These are phyloP conservation scores for Drosophila subquinaria DNA, from an alignment of 2,888 invertebrate genomes.

Conservation along the genomic window DNA sequence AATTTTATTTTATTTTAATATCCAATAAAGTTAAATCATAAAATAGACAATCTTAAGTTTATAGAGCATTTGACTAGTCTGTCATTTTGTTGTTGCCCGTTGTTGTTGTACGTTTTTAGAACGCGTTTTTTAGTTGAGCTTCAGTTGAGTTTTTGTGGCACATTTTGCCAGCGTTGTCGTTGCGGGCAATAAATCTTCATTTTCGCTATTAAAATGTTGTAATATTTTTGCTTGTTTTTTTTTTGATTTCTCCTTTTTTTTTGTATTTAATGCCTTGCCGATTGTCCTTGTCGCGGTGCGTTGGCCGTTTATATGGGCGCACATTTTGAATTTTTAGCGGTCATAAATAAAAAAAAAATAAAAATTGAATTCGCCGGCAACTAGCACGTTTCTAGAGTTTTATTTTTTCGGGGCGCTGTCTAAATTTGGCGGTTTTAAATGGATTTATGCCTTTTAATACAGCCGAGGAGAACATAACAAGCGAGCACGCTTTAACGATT, in stretches of 20 bases:
- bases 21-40: not conserved
- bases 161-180: constrained; percentile 55
- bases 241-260: constrained; percentile 16
- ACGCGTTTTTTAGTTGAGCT: constrained; percentile 60
- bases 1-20: not conserved
- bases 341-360: constrained; percentile 62
- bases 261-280: constrained; percentile 54
- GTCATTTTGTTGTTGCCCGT: not conserved
- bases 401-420: constrained; percentile 36
- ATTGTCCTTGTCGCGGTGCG: constrained; percentile 54
- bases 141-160: constrained; percentile 55
- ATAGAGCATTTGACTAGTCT: constrained; percentile 17
- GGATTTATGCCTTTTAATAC: constrained; percentile 53
- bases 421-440: constrained; percentile 62
- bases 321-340: constrained; percentile 54
- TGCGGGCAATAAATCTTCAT: constrained; percentile 77
- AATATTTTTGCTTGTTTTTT: constrained; percentile 61
- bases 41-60: not conserved
- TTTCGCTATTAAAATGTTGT: constrained; percentile 80
- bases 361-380: constrained; percentile 61
- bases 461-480: constrained; percentile 17
- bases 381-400: constrained; percentile 45
- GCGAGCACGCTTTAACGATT: constrained; percentile 21
- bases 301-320: constrained; percentile 40
- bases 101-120: constrained; percentile 42